Base-by-base conservation (phyloP, 2,888 invertebrate species). In the Hirtodrosophila trivittata region DNA sequence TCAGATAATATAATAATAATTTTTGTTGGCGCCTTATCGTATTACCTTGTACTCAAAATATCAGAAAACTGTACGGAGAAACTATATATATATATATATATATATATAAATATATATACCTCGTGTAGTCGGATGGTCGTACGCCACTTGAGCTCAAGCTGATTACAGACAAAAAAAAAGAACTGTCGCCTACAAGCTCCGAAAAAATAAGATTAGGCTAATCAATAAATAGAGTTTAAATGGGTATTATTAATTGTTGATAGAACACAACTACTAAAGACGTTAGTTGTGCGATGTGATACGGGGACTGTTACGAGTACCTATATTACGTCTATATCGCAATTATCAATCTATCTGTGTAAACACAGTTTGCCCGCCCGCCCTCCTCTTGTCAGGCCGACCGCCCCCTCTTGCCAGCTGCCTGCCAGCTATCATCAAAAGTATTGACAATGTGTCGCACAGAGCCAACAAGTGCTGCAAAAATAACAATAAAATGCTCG, bases 391-490 rank as follows among this genome's bases (percentile, higher is more conserved):
- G n/a, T n/a, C n/a, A n/a, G n/a, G n/a, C n/a, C n/a, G n/a, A n/a
- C n/a, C n/a, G n/a, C n/a, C n/a, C n/a, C n/a, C n/a, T n/a, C n/a
- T n/a, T n/a, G n/a, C n/a, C n/a, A n/a, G 5, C 18, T 21, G 18
- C 2, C 18, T 21, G 18, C 2, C 18, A 21, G 58, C 50, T 75
- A 71, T 71, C 58, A 21, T 21, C 18, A 21, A 52, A 52, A 37
- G 45, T 75, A 75, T 64, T 75, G 57, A 70, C 71, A 68, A 39
- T 45, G 52, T 42, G 46, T 41, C 30, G 5, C 26, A 18, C 33
- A 33, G n/a, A 42, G 49, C 64, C 52, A 74, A 85, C 55, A 77
- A 77, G 77, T 86, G 83, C 66, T 82, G 49, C 43, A 51, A 77
- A 82, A 70, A 77, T 62, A 85, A 46, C 47, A 77, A 75, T 45